These are phyloP conservation scores for Ylistrum balloti DNA, from an alignment of 1,140 invertebrate genomes.

Conservation along the genomic window DNA sequence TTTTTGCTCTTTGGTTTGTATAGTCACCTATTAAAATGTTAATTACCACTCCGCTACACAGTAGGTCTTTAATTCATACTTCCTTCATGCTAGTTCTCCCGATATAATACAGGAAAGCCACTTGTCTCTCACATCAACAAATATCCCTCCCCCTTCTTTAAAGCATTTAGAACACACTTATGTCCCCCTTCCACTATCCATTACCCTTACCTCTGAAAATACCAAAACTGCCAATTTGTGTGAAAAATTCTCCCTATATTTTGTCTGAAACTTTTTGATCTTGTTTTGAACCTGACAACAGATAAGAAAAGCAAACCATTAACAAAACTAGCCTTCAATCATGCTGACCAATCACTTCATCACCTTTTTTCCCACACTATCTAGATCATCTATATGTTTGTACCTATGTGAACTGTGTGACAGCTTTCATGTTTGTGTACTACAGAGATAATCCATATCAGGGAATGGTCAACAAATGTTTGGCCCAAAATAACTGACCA, in stretches of 20 bases:
- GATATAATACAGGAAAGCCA: background rate
- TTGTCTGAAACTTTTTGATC: constrained; percentile 1
- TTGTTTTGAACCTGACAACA: background rate
- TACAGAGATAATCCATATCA: background rate
- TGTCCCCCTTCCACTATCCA: background rate
- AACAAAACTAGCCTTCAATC: background rate
- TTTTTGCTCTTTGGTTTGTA: background rate
- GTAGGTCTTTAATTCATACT: background rate
- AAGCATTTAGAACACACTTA: no score
- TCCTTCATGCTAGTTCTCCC: background rate
- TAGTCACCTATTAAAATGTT: no score
- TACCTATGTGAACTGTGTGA: background rate
- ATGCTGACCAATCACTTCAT: background rate
- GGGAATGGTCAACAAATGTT: background rate
- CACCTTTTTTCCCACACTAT: background rate
- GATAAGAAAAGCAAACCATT: background rate
- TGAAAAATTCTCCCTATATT: background rate
- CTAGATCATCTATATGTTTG: background rate
- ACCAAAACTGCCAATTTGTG: background rate
- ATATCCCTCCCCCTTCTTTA: no score
- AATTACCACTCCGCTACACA: background rate
- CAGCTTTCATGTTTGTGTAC: background rate
- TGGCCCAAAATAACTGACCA: background rate
- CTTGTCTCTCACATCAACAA: no score
- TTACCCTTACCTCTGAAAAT: background rate